Evolutionary conservation across 2,113 vertebrate species (phyloP).

Genomic region (Tonatia bakeri): DNA sequence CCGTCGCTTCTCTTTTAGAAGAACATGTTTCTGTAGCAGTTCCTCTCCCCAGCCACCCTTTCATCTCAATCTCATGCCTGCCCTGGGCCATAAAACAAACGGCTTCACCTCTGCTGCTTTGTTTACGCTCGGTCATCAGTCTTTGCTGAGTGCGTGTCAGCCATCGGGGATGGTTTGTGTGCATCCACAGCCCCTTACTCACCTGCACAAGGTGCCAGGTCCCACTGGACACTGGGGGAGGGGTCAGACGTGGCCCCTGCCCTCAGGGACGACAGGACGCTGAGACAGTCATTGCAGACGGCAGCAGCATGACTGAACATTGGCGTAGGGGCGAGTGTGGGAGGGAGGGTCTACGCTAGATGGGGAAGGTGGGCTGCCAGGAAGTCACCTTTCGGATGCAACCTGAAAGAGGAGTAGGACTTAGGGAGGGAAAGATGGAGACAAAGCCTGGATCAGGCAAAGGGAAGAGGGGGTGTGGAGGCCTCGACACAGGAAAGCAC

Average conservation of each 20-base stretch:
- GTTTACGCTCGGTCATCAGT: neutral
- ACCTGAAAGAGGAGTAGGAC: neutral
- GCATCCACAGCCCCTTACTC: neutral
- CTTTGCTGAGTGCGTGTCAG: neutral
- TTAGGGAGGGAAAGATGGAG: neutral
- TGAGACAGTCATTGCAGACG: neutral
- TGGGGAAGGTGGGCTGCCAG: neutral
- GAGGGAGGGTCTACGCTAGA: neutral
- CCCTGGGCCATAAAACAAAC: neutral
- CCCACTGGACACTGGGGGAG: neutral
- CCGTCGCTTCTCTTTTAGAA: neutral
- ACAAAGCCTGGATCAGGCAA: neutral
- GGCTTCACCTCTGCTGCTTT: neutral
- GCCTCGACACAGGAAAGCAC: accelerated
- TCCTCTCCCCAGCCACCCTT: neutral
- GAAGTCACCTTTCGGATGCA: neutral
- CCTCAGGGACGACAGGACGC: neutral
- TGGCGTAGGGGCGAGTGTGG: accelerated
- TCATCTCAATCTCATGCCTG: neutral
- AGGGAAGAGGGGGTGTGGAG: neutral
- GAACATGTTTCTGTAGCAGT: neutral
- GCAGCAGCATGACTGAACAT: neutral
- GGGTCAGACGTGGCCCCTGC: neutral
- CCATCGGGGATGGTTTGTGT: neutral
- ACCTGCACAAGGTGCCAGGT: neutral